Percentiles rank a stretch among this genome's conserved stretches.
Conservation (phyloP, 2,113 vertebrate species). For the Illadopsis cleaveri region DNA sequence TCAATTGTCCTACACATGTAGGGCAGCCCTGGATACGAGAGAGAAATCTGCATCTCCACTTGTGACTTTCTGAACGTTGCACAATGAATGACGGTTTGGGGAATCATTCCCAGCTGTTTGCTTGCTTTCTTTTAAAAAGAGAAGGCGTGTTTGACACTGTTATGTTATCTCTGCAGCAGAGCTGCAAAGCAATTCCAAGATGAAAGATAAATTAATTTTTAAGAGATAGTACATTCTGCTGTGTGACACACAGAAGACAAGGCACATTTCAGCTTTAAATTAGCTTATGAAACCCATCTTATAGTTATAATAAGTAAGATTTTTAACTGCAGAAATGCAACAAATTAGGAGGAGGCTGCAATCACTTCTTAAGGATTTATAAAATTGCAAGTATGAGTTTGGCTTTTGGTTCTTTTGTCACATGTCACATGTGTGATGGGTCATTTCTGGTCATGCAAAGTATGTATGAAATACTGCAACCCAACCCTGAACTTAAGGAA, state of each 20-base stretch:
- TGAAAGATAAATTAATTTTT: background rate
- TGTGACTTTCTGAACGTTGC: background rate
- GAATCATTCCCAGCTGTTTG: conserved; percentile 25
- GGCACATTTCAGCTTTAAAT: background rate
- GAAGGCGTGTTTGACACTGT: background rate
- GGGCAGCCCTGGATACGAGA: background rate
- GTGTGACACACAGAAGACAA: background rate
- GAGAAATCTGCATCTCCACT: background rate
- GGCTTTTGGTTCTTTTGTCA: background rate
- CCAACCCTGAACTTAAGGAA: background rate
- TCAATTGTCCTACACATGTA: background rate
- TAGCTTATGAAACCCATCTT: background rate
- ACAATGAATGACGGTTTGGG: background rate
- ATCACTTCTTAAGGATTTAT: background rate
- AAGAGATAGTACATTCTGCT: background rate
- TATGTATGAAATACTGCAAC: background rate
- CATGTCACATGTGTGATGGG: fast-evolving
- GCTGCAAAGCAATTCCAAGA: conserved; percentile 3
- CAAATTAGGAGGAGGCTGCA: background rate
- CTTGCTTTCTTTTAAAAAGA: background rate
- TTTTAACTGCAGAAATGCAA: background rate
- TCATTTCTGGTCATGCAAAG: background rate
- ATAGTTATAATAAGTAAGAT: background rate
- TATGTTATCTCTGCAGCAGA: background rate
- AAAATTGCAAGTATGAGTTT: background rate